Conservation (phyloP, 2,797 vertebrate genomes). For the Thaleichthys pacificus region DNA sequence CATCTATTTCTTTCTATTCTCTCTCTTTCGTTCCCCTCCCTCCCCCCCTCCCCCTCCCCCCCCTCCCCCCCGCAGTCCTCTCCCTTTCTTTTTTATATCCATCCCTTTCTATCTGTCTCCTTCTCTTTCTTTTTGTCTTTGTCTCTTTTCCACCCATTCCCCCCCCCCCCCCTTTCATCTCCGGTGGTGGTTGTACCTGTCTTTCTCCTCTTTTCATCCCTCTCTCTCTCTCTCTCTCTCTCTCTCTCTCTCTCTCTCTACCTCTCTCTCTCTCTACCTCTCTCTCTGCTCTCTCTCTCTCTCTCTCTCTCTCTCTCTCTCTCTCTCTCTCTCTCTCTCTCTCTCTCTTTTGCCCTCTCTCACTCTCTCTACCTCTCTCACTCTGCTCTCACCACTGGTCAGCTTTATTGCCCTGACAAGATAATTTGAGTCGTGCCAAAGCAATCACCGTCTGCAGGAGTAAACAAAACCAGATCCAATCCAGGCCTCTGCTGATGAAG, state of each 20-base stretch:
- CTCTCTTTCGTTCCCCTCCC: conserved; percentile 1
- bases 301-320: conserved; percentile 7
- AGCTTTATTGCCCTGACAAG: conserved; percentile 76
- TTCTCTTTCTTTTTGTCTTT: conserved; percentile 34
- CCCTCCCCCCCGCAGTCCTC: neutral
- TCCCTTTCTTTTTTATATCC: conserved; percentile 30
- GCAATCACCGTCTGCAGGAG: conserved; percentile 62
- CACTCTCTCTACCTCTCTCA: no score
- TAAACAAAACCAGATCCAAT: conserved; percentile 73
- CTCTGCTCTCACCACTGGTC: conserved; percentile 35
- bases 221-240: conserved; percentile 7
- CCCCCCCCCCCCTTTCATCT: conserved; percentile 4
- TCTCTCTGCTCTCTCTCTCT: conserved; percentile 3
- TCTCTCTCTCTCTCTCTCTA: conserved; percentile 4
- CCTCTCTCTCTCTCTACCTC: conserved; percentile 4
- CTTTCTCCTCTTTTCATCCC: no score
- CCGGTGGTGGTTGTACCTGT: neutral
- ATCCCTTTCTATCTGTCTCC: conserved; percentile 36
- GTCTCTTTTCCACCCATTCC: neutral
- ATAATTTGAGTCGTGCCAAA: conserved; percentile 76
- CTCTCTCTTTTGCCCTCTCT: conserved; percentile 9
- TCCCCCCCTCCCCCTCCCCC: neutral
- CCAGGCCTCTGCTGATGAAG: conserved; percentile 59
- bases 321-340: conserved; percentile 5
- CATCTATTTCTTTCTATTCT: conserved; percentile 13